Percentiles rank a stretch among this genome's conserved stretches.
These are phyloP conservation scores for Chiloscyllium plagiosum DNA, from an alignment of 2,113 vertebrate species.

Conservation along the genomic window DNA sequence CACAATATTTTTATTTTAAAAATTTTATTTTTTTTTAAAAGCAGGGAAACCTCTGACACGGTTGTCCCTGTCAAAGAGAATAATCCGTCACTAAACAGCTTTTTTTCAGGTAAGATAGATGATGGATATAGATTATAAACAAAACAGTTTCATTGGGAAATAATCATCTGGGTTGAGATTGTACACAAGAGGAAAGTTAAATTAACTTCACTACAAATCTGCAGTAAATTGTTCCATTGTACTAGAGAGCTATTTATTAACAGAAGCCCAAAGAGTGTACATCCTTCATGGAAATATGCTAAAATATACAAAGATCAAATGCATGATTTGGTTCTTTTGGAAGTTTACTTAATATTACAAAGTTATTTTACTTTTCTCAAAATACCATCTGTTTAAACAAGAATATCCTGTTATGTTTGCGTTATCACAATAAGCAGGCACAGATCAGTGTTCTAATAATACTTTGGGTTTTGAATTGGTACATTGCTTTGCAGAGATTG, in stretches of 20 bases:
- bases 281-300: constrained; percentile 44
- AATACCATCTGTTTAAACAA: constrained; percentile 25
- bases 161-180: constrained; percentile 26
- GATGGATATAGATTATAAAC: neutral
- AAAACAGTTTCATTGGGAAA: constrained; percentile 52
- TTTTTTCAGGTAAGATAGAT: neutral
- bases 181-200: constrained; percentile 45
- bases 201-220: constrained; percentile 47
- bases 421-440: constrained; percentile 25
- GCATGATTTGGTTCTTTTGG: constrained; percentile 11
- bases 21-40: neutral
- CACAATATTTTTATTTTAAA: neutral
- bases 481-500: neutral
- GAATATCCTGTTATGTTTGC: neutral
- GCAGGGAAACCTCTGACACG: neutral
- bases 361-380: neutral
- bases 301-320: constrained; percentile 46
- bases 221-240: constrained; percentile 43
- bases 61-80: neutral
- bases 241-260: constrained; percentile 62
- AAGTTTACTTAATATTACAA: neutral
- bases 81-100: neutral
- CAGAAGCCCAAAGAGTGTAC: constrained; percentile 52
- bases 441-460: constrained; percentile 22
- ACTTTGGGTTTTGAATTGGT: constrained; percentile 14